Conservation (phyloP, 2,888 invertebrate genomes). For the Galerucella pusilla region DNA sequence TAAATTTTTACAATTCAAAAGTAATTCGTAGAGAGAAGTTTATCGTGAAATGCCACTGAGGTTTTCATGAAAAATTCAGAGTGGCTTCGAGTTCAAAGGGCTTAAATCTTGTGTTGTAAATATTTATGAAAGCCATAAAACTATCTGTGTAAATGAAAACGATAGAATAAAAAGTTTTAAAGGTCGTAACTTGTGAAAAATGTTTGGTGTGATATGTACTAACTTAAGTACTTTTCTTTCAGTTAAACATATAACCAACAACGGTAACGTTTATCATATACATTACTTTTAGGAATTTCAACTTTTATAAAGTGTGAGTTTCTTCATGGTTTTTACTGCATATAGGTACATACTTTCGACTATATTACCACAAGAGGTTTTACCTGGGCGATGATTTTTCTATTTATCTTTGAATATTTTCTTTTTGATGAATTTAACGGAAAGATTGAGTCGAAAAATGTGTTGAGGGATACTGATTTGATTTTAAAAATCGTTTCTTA, state of each 20-base stretch:
- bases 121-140: constrained; percentile 44
- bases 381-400: too few species aligned
- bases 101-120: constrained; percentile 40
- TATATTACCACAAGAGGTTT: too few species aligned
- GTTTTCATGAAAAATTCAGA: constrained; percentile 31
- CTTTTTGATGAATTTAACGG: too few species aligned
- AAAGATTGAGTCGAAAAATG: too few species aligned
- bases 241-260: constrained; percentile 2
- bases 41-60: constrained; percentile 18
- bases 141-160: constrained; percentile 44
- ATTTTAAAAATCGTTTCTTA: too few species aligned
- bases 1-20: too few species aligned
- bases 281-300: background rate
- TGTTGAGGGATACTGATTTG: too few species aligned
- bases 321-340: too few species aligned
- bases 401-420: too few species aligned
- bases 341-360: too few species aligned
- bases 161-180: constrained; percentile 40
- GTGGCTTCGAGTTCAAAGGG: constrained; percentile 29
- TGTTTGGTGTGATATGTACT: constrained; percentile 19
- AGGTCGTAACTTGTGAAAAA: constrained; percentile 38
- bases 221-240: constrained; percentile 10
- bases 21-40: background rate
- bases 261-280: background rate
- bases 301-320: background rate